Percentiles rank a stretch among this genome's conserved stretches.
phyloP scores from a whole-genome alignment of 2,113 vertebrate species.

The Jacana jacana region DNA sequence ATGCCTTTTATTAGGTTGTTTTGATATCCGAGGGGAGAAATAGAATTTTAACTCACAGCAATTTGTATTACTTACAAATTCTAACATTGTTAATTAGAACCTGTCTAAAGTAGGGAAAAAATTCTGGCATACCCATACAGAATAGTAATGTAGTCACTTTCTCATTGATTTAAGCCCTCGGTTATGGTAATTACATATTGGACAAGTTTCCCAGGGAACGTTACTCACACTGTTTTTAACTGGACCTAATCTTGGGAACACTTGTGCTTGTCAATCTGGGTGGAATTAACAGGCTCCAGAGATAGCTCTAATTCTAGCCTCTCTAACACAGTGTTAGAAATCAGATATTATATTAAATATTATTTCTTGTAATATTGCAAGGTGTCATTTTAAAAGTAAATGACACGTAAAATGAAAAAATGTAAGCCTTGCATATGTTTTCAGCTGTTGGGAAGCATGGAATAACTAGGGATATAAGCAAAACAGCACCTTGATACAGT shows the following conservation, averaged over 20 bases:
- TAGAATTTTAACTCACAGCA: slow-evolving; percentile 6
- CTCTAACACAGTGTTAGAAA: neutral
- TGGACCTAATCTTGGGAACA: neutral
- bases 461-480: neutral
- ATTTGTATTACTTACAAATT: slow-evolving; percentile 42
- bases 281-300: neutral
- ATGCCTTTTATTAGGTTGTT: slow-evolving; percentile 6
- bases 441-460: neutral
- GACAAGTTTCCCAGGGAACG: slow-evolving; percentile 22
- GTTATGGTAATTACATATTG: slow-evolving; percentile 32
- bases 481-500: neutral
- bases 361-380: neutral
- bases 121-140: neutral
- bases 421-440: neutral
- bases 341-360: neutral
- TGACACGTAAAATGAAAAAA: neutral
- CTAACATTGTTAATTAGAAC: slow-evolving; percentile 46
- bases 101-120: slow-evolving; percentile 13
- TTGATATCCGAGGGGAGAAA: slow-evolving; percentile 27
- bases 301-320: neutral
- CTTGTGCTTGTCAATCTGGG: neutral
- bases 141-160: slow-evolving; percentile 23
- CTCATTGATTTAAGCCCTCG: neutral
- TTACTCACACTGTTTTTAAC: neutral
- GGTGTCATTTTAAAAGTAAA: neutral